Evolutionary conservation across 2,797 vertebrate genomes (phyloP).

Genomic region (Phataginus tetradactyla): DNA sequence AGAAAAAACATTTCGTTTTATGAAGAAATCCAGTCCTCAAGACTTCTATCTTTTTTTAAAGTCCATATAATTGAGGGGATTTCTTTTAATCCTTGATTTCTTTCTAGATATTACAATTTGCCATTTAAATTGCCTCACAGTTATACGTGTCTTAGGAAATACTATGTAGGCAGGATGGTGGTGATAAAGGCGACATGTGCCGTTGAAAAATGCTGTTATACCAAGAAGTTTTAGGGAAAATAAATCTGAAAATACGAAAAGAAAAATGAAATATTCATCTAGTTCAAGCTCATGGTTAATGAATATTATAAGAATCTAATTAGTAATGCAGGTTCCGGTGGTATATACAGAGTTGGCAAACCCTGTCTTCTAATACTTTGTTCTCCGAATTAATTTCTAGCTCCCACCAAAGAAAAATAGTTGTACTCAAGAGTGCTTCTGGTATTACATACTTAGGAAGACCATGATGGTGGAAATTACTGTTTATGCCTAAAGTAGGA

Average conservation of each 20-base stretch:
- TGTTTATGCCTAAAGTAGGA: neutral
- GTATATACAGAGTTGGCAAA: neutral
- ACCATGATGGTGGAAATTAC: neutral
- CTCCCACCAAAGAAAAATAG: neutral
- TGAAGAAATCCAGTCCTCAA: slow-evolving; percentile 45
- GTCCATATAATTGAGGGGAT: neutral
- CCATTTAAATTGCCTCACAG: neutral
- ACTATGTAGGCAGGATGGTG: neutral
- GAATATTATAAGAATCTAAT: neutral
- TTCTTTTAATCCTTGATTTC: neutral
- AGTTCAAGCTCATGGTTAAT: neutral
- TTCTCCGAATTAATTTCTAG: neutral
- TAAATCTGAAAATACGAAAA: neutral
- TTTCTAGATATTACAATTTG: neutral
- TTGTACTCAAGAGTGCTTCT: neutral
- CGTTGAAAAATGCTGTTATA: neutral
- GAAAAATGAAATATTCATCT: neutral
- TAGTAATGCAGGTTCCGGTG: neutral
- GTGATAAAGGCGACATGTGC: neutral
- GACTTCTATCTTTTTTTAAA: slow-evolving; percentile 4
- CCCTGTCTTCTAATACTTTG: neutral
- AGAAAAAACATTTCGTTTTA: slow-evolving; percentile 59
- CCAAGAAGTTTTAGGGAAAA: neutral
- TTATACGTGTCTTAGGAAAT: neutral
- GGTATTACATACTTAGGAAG: neutral